Percentiles rank a stretch among this genome's conserved stretches.
Evolutionary conservation across 2,113 vertebrate genomes (phyloP).

Genomic region (Hemichromis elongatus): DNA sequence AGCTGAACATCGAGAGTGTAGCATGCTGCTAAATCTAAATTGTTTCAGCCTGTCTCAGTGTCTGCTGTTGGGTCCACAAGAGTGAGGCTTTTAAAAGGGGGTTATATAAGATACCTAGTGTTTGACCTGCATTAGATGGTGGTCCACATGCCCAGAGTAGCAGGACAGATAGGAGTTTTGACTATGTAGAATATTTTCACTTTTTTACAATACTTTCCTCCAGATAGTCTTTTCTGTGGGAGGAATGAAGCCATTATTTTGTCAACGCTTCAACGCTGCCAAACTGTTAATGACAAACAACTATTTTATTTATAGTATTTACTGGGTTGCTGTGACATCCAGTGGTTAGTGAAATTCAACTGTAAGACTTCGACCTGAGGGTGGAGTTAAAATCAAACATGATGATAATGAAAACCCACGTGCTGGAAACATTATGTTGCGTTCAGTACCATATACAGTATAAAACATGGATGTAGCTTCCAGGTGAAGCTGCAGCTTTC

Average conservation of each 20-base stretch:
- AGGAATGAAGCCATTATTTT: background rate
- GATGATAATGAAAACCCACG: background rate
- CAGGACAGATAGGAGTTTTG: background rate
- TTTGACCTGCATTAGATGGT: background rate
- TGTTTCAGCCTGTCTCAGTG: background rate
- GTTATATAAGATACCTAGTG: no score
- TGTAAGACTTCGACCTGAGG: background rate
- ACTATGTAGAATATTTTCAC: background rate
- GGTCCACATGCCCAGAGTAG: background rate
- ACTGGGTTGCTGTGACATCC: background rate
- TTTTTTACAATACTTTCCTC: background rate
- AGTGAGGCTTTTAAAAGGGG: background rate
- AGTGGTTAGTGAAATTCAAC: background rate
- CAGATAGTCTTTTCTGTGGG: background rate
- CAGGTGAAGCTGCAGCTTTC: background rate
- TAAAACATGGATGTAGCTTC: background rate
- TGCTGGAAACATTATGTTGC: background rate
- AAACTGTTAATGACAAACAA: background rate
- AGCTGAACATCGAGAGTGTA: background rate
- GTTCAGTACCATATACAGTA: background rate
- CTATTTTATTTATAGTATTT: background rate
- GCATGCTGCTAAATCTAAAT: background rate
- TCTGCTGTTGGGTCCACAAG: background rate
- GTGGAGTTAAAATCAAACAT: background rate
- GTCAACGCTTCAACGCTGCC: background rate